Conservation (phyloP, 2,797 vertebrate species). For the Cuculus canorus region DNA sequence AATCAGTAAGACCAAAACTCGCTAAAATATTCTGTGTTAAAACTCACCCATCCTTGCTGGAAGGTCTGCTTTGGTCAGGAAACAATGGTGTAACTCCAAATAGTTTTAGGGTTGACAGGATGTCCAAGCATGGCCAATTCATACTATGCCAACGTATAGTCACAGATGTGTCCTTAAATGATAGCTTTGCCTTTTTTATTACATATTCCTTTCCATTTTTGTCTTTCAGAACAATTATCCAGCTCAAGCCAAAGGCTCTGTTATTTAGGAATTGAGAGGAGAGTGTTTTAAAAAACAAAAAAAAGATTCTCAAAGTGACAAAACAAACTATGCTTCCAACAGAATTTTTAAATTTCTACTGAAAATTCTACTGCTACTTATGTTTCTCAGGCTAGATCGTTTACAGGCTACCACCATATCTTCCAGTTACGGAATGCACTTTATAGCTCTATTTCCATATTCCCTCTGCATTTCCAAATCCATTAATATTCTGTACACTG, state of each 20-base stretch:
- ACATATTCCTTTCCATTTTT: slow-evolving; percentile 72
- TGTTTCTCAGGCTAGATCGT: neutral
- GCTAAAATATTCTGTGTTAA: neutral
- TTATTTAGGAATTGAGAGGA: slow-evolving; percentile 8
- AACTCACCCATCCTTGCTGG: slow-evolving; percentile 78
- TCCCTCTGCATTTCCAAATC: neutral
- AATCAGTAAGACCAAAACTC: neutral
- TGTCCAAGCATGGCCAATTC: slow-evolving; percentile 73
- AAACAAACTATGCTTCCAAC: neutral
- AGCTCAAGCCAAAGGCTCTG: slow-evolving; percentile 76
- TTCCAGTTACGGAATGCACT: neutral
- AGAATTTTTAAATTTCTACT: neutral
- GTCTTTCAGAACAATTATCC: slow-evolving; percentile 84
- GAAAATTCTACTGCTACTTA: neutral
- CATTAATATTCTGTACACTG: neutral
- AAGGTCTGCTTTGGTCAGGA: slow-evolving; percentile 50
- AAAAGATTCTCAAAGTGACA: neutral
- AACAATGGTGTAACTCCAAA: slow-evolving; percentile 81
- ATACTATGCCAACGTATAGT: slow-evolving; percentile 80
- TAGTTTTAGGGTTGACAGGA: slow-evolving; percentile 81
- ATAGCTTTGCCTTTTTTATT: slow-evolving; percentile 74
- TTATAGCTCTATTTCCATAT: neutral
- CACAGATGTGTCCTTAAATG: slow-evolving; percentile 82
- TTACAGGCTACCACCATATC: neutral
- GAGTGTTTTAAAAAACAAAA: neutral